Evolutionary conservation across 1,140 invertebrate species (phyloP), one percentile per base, ranked within the genome.

Genomic region (Littorina saxatilis): DNA sequence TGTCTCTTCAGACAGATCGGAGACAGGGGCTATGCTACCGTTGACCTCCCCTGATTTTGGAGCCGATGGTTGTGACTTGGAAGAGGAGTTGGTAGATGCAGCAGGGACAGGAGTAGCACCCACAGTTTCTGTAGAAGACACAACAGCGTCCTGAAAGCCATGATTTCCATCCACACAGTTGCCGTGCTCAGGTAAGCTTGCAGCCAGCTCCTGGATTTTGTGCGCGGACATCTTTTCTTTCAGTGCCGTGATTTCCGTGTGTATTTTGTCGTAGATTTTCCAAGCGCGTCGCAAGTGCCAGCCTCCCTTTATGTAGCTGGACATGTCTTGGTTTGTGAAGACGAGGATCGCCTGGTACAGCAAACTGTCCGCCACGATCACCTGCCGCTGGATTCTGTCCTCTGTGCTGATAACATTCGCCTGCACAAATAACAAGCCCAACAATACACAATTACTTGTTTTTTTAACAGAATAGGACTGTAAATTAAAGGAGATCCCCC

Each of bases 261-360:
- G 95, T 15, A 94, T 93, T 87, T 94, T 94, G 79, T 96, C 95
- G 88, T 96, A 96, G 81, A 95, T 93, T 87, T 95, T 95, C 95
- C 95, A 96, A 0, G 95, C 95, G 90, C 95, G 95, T 17, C 95
- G 90, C 66, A 96, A 90, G 81, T 95, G 94, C 95, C 95, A 96
- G 9, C 95, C 95, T 15, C 95, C 95, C 83, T 94, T 95, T 23
- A 96, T 94, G 86, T 95, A 96, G 55, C 95, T 94, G 1, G 94
- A 93, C 13, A 95, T 91, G 88, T 96, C 95, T 88, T 95, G 95
- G 83, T 95, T 94, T 0, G 95, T 92, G 81, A 95, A 94, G 13
- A 94, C 94, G 11, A 95, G 89, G 77, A 95, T 93, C 3, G 95
- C 94, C 40, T 94, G 92, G 87, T 94, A 95, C 1, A 95, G 94